A percentile compares a stretch with the other conserved stretches of the same genome.
Evolutionary conservation across 2,113 vertebrate species (phyloP).

Genomic region (Actenoides hombroni): DNA sequence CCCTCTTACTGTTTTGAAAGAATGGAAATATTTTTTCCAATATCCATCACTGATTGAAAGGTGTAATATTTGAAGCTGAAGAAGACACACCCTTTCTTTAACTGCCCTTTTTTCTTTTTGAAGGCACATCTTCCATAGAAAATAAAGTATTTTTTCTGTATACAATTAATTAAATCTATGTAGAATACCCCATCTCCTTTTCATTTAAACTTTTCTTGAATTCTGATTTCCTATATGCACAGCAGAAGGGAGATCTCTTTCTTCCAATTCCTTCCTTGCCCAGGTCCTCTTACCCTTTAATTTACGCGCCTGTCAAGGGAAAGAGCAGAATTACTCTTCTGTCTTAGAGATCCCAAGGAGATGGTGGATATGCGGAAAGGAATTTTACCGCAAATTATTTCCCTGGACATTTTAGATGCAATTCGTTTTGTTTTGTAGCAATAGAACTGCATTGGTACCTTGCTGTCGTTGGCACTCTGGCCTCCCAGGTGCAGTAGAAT

Average conservation of each 20-base stretch:
- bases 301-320: background rate
- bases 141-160: background rate
- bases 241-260: background rate
- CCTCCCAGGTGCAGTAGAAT: background rate
- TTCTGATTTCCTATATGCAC: background rate
- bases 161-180: background rate
- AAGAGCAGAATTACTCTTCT: background rate
- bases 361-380: background rate
- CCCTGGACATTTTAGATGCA: background rate
- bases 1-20: background rate
- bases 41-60: background rate
- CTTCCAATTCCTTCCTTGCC: background rate
- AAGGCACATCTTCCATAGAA: background rate
- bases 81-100: background rate
- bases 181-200: background rate
- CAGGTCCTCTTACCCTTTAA: background rate
- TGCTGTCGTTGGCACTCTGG: background rate
- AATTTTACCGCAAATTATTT: background rate
- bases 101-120: background rate
- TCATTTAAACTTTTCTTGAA: background rate
- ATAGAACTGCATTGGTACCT: background rate
- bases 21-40: background rate
- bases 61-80: background rate
- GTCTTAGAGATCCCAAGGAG: background rate
- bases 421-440: background rate